Base-by-base conservation (phyloP, 2,113 vertebrate genomes). In the Stigmatopora argus region DNA sequence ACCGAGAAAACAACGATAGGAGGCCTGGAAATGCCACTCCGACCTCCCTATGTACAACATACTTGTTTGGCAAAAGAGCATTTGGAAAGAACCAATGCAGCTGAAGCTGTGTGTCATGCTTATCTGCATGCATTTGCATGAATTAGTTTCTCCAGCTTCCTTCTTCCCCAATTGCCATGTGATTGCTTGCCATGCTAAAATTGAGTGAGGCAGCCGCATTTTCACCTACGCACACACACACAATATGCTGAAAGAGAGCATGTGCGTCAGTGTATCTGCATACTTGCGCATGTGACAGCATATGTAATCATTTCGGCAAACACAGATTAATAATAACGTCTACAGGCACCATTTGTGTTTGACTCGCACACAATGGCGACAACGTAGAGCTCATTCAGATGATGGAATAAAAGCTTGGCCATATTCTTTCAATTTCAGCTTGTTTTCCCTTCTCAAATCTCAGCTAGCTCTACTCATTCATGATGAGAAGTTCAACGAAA, bases 51-150 rank as follows among this genome's bases (percentile, higher is more conserved):
- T 64, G 82, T 86, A 84, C 85, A 86, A 79, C 70, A 87, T 13
- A 85, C 57, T 72, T 86, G 85, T 89, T 90, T 89, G 80, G 82
- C 87, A 90, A 90, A 56, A 90, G 79, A 90, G 52, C 31, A 90
- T 91, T 88, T 90, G 83, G 87, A 91, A 87, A 83, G 83, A 80
- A 84, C 75, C 74, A 84, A 84, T 86, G 83, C 31, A 73, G 80
- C 86, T 83, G 69, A 81, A 83, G 82, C 86, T 83, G 66, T 80
- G 78, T 87, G 86, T 88, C 90, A 87, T 70, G 74, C 75, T 80
- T 84, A 88, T 90, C 88, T 90, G 82, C 85, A 89, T 87, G 71
- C 26, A 90, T 91, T 91, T 89, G 89, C 90, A 92, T 92, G 84
- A 77, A 87, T 90, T 90, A 88, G 90, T 88, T 89, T 79, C 80